These are phyloP conservation scores for Rhombomys opimus DNA, from an alignment of 2,113 vertebrate species.

Conservation along the genomic window DNA sequence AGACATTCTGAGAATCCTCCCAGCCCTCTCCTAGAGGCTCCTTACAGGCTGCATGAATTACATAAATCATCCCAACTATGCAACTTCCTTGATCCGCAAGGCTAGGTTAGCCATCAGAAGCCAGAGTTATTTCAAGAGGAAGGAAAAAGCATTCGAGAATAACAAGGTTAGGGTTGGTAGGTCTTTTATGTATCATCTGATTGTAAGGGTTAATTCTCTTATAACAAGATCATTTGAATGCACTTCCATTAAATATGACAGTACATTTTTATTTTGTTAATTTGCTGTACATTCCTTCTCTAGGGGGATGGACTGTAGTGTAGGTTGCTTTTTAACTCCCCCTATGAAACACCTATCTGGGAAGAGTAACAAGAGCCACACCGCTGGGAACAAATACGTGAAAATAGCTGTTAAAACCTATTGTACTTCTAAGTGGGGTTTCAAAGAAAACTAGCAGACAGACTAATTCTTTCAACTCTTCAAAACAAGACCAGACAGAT, in stretches of 20 bases:
- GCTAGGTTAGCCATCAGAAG: background rate
- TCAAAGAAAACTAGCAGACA: slow-evolving; percentile 49
- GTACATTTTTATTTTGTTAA: background rate
- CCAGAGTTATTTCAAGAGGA: background rate
- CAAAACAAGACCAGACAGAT: slow-evolving; percentile 69
- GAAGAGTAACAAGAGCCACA: slow-evolving; percentile 25
- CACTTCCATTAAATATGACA: slow-evolving; percentile 4
- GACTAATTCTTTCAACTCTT: slow-evolving; percentile 63
- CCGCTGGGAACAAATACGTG: slow-evolving; percentile 46
- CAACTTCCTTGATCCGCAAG: background rate
- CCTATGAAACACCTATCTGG: slow-evolving; percentile 13
- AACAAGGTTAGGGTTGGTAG: background rate
- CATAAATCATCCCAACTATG: background rate
- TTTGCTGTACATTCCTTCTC: background rate
- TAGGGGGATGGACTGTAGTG: background rate
- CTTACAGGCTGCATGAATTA: background rate
- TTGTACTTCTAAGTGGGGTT: slow-evolving; percentile 51
- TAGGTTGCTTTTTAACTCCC: background rate
- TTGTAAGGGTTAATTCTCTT: background rate
- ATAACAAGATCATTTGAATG: background rate
- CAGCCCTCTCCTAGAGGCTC: background rate
- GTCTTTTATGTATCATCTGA: background rate
- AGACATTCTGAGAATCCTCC: background rate
- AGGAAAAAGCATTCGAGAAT: background rate
- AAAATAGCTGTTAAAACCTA: slow-evolving; percentile 49